Base-by-base conservation (phyloP, 2,113 vertebrate genomes). In the Trinectes maculatus region DNA sequence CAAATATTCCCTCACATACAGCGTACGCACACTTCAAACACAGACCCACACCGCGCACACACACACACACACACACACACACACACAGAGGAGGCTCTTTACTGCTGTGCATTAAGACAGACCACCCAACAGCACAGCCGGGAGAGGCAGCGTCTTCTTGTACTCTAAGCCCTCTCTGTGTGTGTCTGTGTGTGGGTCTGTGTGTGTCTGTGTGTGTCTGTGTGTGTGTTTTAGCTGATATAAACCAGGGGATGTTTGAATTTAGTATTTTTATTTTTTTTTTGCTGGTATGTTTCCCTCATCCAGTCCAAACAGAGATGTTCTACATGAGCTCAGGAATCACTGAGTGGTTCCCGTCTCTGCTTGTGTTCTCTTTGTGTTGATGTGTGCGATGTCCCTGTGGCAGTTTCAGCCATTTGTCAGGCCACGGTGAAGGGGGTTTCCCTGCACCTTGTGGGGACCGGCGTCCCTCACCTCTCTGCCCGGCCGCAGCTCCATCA, bases 101-200 rank as follows among this genome's bases (percentile, higher is more conserved):
- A 54, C 60, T 42, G 48, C 26, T 61, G 74, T 47, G 53, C 26
- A 18, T 83, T 67, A 51, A 70, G 47, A 34, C 58, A 63, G 87
- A 89, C 90, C 87, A 90, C 87, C 89, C 87, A 76, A 62, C 85
- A 68, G 57, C 71, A 76, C 12, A 63, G 56, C 81, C 65, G 67
- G 74, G 59, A 61, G 62, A 64, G 25, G n/a, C 52, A 54, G 34
- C 18, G 21, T 58, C 78, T 56, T 82, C 55, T 57, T 60, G 51
- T 67, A 16, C 65, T 43, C 3, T 60, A 80, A 76, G 58, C 56
- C 37, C 29, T 64, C 22, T 56, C 22, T 80, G 70, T 73, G 29
- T 49, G 29, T 34, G 48, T 29, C 29, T 22, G 42, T 49, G 51
- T 44, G n/a, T 74, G 24, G 40, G 47, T 46, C 49, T 58, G 46